Evolutionary conservation across 1,140 invertebrate genomes (phyloP).

Genomic region (Gerris buenoi): DNA sequence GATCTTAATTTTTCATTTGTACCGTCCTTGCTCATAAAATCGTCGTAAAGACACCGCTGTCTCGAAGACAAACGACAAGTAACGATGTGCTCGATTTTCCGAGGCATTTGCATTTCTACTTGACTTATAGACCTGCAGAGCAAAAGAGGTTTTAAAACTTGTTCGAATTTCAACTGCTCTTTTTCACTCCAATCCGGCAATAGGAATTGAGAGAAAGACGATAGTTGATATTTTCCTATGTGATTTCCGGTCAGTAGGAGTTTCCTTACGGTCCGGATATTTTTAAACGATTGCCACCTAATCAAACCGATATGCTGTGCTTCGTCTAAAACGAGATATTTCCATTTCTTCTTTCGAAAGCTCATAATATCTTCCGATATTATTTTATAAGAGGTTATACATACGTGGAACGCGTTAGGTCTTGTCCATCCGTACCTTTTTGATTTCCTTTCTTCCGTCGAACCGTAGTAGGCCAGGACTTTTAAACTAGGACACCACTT

Average conservation of each 20-base stretch:
- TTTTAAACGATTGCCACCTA: conserved; percentile 98
- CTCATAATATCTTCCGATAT: conserved; percentile 97
- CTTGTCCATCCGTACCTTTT: conserved; percentile 95
- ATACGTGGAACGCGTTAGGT: conserved; percentile 97
- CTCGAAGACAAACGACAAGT: conserved; percentile 92
- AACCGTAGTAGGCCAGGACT: conserved; percentile 97
- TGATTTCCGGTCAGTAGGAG: too few relatives aligned
- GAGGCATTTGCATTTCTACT: conserved; percentile 98
- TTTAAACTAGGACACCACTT: conserved; percentile 99
- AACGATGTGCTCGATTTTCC: conserved; percentile 95
- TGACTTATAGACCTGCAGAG: conserved; percentile 91
- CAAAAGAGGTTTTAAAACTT: too few relatives aligned
- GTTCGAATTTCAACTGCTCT: too few relatives aligned
- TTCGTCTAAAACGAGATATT: conserved; percentile 97
- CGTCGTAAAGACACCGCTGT: conserved; percentile 95
- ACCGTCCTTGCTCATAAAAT: conserved; percentile 95
- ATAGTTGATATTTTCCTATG: too few relatives aligned
- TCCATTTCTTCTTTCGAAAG: conserved; percentile 96
- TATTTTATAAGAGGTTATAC: conserved; percentile 98
- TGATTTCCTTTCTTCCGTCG: conserved; percentile 86
- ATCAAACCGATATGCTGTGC: conserved; percentile 98
- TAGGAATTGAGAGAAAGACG: too few relatives aligned
- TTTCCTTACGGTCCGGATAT: too few relatives aligned
- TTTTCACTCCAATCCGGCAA: too few relatives aligned
- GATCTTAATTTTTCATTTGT: conserved; percentile 88